These are phyloP conservation scores for Trichopria drosophilae DNA, from an alignment of 2,888 invertebrate genomes.

Conservation along the genomic window DNA sequence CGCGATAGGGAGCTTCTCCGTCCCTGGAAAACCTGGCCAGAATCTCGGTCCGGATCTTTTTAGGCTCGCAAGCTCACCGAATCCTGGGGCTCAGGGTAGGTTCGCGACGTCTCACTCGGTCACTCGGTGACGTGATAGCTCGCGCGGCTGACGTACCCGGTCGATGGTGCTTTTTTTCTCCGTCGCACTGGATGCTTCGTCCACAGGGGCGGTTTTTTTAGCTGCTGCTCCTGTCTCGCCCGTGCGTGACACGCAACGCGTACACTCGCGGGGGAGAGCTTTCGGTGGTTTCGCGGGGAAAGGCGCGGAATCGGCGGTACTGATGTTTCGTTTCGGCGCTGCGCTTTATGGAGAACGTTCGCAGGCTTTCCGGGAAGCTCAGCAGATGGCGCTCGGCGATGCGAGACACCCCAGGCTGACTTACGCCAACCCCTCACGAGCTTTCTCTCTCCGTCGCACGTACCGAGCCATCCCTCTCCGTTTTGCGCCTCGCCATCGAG, in stretches of 20 bases:
- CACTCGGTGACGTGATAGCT: no score
- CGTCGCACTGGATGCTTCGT: no score
- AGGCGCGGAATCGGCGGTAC: constrained; percentile 41
- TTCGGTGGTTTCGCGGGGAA: constrained; percentile 25
- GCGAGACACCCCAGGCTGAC: constrained; percentile 38
- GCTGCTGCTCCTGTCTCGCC: no score
- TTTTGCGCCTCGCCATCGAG: no score
- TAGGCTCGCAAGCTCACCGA: no score
- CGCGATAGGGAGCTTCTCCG: no score
- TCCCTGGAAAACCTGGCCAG: constrained; percentile 17
- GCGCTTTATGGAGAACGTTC: constrained; percentile 52
- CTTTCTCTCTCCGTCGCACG: constrained; percentile 31
- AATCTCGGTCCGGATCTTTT: constrained; percentile 28
- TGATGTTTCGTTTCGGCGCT: constrained; percentile 53
- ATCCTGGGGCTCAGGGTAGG: no score
- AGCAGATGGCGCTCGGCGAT: constrained; percentile 49
- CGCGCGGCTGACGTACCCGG: no score
- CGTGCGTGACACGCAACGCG: no score
- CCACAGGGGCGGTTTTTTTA: no score
- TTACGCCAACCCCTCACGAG: constrained; percentile 28
- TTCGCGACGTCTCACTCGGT: no score
- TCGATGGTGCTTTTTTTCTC: no score
- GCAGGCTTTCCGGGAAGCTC: constrained; percentile 40
- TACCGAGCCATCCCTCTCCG: constrained; percentile 4
- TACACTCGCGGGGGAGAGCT: neutral